Evolutionary conservation across 2,113 vertebrate species (phyloP), one percentile per base, ranked within the genome.

Genomic region (Murina feae): DNA sequence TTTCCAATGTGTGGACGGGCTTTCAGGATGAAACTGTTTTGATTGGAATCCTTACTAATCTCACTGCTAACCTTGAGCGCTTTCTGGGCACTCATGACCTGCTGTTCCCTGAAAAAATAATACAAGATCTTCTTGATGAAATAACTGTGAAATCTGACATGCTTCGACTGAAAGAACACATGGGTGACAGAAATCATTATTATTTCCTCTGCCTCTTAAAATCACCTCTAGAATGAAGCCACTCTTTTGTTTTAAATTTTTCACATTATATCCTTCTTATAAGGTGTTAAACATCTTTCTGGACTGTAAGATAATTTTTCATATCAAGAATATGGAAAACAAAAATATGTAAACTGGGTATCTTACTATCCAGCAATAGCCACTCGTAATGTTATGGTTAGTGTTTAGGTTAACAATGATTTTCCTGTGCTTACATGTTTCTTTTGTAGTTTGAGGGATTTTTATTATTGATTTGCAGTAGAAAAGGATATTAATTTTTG

Each of bases 1-100:
- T 99, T 94, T 98, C 99, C 28, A 97, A 97, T 60, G 89, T 99
- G 65, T 99, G 99, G 99, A 98, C 78, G 0, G 58, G 98, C 76
- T 99, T 99, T 95, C 98, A 99, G 98, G 98, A 99, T 72, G 99
- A 99, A 98, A 98, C 98, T 5, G 96, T 99, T 49, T 96, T 99
- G 85, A 97, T 99, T 93, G 98, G 94, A 86, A 98, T 99, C 89
- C 98, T 99, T 68, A 97, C 90, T 88, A 98, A 98, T 80, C 97
- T 99, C 93, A 95, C 21, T n/a, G 91, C 97, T 60, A 97, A 95
- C 58, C 98, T 99, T 65, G 98, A 98, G 82, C 98, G 98, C 11
- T 99, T 99, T 95, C 96, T 97, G 0, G 97, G 97, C 84, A 91
- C 97, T 42, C 99, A 99, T 3, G 97, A 98, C 17, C 58, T 98